These are phyloP conservation scores for Morelia viridis DNA, from an alignment of 2,797 vertebrate genomes.

Conservation along the genomic window DNA sequence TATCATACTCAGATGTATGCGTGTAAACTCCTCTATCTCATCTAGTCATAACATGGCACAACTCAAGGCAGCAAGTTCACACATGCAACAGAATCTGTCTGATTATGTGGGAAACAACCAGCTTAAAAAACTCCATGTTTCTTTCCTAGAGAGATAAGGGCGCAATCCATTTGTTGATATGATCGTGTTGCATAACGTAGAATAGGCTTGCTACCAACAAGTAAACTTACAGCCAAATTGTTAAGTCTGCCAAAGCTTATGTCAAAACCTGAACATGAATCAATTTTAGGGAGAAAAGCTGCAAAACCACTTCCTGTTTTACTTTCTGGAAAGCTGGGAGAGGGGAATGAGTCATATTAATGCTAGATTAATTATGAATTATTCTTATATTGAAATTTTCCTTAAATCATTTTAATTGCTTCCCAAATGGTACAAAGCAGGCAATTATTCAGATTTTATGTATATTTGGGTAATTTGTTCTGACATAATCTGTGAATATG, in stretches of 20 bases:
- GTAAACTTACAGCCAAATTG: background rate
- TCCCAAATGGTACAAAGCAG: background rate
- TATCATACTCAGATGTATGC: background rate
- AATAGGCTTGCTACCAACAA: background rate
- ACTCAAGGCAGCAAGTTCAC: background rate
- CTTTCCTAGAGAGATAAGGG: slow-evolving; percentile 2
- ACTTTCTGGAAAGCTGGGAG: background rate
- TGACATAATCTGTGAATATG: background rate
- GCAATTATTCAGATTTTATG: background rate
- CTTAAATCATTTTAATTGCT: background rate
- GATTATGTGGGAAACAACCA: background rate
- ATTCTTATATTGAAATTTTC: background rate
- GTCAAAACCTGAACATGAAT: background rate
- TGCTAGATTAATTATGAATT: background rate
- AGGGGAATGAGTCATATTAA: background rate
- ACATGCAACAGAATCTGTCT: background rate
- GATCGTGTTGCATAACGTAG: background rate
- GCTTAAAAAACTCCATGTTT: background rate
- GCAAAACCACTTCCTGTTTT: background rate
- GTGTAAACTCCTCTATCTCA: background rate
- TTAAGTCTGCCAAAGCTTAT: background rate
- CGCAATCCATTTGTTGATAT: background rate
- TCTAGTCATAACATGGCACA: background rate
- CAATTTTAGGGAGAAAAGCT: background rate
- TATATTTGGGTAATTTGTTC: background rate